These are phyloP conservation scores for Luffia ferchaultella DNA, from an alignment of 2,888 invertebrate species.

Conservation along the genomic window DNA sequence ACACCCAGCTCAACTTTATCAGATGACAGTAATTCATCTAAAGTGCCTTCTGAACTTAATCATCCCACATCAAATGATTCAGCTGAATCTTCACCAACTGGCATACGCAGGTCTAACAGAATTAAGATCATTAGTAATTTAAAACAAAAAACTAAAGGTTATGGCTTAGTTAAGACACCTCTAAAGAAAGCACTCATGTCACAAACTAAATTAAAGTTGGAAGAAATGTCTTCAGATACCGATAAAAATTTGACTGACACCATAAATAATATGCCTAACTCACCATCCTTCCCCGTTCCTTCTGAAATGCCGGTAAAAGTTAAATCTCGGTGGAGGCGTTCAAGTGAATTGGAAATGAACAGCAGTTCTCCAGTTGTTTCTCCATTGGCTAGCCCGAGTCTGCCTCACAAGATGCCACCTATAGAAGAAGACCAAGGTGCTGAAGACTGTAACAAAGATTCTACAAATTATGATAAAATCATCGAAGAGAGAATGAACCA, in stretches of 20 bases:
- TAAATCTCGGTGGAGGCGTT: slow-evolving; percentile 79
- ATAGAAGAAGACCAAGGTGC: slow-evolving; percentile 29
- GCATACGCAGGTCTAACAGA: slow-evolving; percentile 77
- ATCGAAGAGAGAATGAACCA: slow-evolving; percentile 70
- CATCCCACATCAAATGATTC: slow-evolving; percentile 50
- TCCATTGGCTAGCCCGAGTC: slow-evolving; percentile 43
- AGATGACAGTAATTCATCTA: slow-evolving; percentile 55
- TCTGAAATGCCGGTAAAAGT: slow-evolving; percentile 78
- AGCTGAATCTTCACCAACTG: slow-evolving; percentile 54
- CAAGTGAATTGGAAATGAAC: slow-evolving; percentile 77
- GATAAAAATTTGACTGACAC: slow-evolving; percentile 27
- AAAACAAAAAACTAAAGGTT: slow-evolving; percentile 72
- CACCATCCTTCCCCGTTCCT: slow-evolving; percentile 49
- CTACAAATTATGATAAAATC: slow-evolving; percentile 41
- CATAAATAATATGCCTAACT: slow-evolving; percentile 30
- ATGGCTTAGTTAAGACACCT: slow-evolving; percentile 69
- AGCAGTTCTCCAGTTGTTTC: slow-evolving; percentile 46
- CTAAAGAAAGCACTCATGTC: slow-evolving; percentile 54
- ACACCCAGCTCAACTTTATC: slow-evolving; percentile 54
- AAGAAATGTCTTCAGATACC: slow-evolving; percentile 68
- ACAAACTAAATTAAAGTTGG: slow-evolving; percentile 60
- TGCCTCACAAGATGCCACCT: slow-evolving; percentile 31
- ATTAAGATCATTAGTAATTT: slow-evolving; percentile 78
- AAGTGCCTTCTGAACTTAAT: slow-evolving; percentile 35
- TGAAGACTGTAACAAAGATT: slow-evolving; percentile 37